Percentiles rank a stretch among this genome's conserved stretches.
Conservation (phyloP, 2,113 vertebrate genomes). For the Tursiops truncatus region DNA sequence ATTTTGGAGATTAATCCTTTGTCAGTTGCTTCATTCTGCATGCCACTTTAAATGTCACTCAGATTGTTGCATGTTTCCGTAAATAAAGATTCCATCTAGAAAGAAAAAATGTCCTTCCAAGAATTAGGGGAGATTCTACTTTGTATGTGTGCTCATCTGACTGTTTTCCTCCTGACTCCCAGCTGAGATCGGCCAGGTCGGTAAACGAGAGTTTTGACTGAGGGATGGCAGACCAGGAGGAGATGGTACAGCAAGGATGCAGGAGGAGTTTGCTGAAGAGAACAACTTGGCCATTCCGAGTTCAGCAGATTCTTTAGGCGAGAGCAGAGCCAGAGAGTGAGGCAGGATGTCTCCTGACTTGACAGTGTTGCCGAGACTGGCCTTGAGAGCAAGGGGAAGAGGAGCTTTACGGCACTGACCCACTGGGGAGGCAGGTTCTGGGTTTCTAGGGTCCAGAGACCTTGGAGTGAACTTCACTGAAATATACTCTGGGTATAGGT, state of each 20-base stretch:
- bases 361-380: background rate
- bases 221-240: background rate
- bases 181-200: background rate
- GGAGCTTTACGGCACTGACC: rapidly evolving
- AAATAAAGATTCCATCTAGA: background rate
- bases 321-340: background rate
- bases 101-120: background rate
- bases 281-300: background rate
- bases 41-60: background rate
- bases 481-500: background rate
- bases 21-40: too few relatives aligned
- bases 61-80: background rate
- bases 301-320: background rate
- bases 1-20: too few relatives aligned
- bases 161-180: background rate
- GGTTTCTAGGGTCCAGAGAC: background rate
- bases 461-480: background rate
- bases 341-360: background rate
- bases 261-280: background rate
- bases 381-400: background rate
- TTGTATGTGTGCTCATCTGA: background rate
- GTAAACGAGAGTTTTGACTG: background rate
- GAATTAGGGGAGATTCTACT: background rate
- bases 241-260: background rate
- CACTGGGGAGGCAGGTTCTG: background rate